phyloP scores from a whole-genome alignment of 2,797 vertebrate genomes.

The Hyperoplus lanceolatus region DNA sequence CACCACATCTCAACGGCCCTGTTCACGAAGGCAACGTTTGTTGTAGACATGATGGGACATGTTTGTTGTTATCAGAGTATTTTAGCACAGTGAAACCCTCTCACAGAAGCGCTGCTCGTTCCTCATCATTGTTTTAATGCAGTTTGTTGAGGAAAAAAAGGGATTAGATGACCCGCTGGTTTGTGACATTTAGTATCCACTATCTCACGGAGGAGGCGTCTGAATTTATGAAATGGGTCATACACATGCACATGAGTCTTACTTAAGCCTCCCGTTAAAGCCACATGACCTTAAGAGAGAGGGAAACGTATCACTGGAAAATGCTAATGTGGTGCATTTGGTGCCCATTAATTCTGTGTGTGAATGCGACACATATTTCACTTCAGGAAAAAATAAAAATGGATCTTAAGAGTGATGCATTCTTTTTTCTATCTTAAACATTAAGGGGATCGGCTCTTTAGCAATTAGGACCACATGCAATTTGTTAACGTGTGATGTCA shows the following conservation, averaged over 20 bases:
- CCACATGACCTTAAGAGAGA: constrained; percentile 85
- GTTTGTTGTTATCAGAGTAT: constrained; percentile 66
- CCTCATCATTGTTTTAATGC: constrained; percentile 79
- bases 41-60: constrained; percentile 90
- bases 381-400: constrained; percentile 78
- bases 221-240: constrained; percentile 86
- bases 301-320: constrained; percentile 82
- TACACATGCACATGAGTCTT: constrained; percentile 82
- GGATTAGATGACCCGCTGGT: constrained; percentile 81
- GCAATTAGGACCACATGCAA: constrained; percentile 63
- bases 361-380: constrained; percentile 81
- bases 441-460: constrained; percentile 73
- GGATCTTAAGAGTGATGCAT: constrained; percentile 64
- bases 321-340: constrained; percentile 79
- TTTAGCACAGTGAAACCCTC: constrained; percentile 51
- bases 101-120: constrained; percentile 43
- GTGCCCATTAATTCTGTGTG: constrained; percentile 83
- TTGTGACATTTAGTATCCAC: constrained; percentile 84
- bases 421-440: constrained; percentile 69
- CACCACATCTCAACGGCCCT: constrained; percentile 89
- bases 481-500: constrained; percentile 73
- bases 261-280: constrained; percentile 82
- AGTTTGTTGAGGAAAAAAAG: constrained; percentile 70
- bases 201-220: constrained; percentile 67
- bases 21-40: constrained; percentile 88